phyloP scores from a whole-genome alignment of 1,140 invertebrate species.

The Nasonia vitripennis region DNA sequence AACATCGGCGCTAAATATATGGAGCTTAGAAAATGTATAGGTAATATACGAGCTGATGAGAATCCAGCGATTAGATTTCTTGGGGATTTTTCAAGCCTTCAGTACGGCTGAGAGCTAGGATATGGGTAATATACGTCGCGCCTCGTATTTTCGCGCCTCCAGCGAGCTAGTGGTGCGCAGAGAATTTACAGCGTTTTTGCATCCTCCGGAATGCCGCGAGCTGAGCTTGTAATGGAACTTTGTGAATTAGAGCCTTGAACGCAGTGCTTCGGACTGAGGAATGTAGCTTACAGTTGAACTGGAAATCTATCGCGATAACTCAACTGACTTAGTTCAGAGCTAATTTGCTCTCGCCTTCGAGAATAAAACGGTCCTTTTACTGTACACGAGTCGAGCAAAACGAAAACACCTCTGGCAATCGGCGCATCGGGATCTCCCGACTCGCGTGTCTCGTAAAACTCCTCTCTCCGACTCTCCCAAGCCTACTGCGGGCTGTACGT shows the following conservation, averaged over 20 bases:
- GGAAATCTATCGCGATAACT: too few relatives aligned
- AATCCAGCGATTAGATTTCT: slow-evolving; percentile 26
- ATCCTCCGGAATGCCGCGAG: not conserved
- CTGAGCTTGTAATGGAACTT: not conserved
- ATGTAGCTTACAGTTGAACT: too few relatives aligned
- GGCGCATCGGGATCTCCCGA: not conserved
- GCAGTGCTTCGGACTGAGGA: too few relatives aligned
- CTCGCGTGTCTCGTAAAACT: slow-evolving; percentile 12
- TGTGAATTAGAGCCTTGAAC: not conserved
- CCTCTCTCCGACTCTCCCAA: not conserved
- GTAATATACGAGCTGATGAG: slow-evolving; percentile 24
- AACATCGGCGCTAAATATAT: slow-evolving; percentile 7
- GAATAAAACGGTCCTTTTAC: too few relatives aligned
- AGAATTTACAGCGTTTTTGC: not conserved
- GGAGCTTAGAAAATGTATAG: slow-evolving; percentile 9
- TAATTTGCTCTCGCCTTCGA: too few relatives aligned
- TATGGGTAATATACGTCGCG: not conserved
- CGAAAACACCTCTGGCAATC: not conserved
- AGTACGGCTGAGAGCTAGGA: too few relatives aligned
- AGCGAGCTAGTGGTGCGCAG: too few relatives aligned
- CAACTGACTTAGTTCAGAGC: too few relatives aligned
- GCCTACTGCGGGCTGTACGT: not conserved
- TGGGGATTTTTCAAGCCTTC: not conserved
- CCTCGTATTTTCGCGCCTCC: not conserved
- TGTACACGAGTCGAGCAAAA: not conserved